phyloP scores from a whole-genome alignment of 2,797 vertebrate species.

The Gymnoscopelus microlampas region DNA sequence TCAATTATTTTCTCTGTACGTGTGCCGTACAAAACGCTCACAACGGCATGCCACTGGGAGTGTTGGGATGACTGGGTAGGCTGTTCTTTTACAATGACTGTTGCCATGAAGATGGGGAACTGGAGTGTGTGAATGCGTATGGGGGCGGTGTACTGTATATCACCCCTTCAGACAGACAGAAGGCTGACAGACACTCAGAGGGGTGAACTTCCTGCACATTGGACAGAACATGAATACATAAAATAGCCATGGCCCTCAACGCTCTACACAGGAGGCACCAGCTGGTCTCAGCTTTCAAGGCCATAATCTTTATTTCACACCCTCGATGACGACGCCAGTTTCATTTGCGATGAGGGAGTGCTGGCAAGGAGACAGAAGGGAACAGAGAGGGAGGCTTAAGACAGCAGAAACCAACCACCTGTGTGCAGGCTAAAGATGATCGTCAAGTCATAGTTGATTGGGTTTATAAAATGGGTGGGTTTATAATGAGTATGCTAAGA shows the following conservation, averaged over 20 bases:
- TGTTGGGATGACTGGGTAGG: too few relatives aligned
- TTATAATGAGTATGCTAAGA: too few relatives aligned
- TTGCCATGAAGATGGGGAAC: not conserved
- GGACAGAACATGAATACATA: slow-evolving; percentile 56
- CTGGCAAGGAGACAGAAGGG: slow-evolving; percentile 16
- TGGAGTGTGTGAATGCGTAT: slow-evolving; percentile 5
- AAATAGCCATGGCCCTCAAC: slow-evolving; percentile 56
- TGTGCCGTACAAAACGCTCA: too few relatives aligned
- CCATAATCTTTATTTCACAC: slow-evolving; percentile 69
- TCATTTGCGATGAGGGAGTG: slow-evolving; percentile 60
- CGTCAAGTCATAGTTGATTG: too few relatives aligned
- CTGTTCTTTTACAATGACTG: too few relatives aligned
- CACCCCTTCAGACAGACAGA: not conserved
- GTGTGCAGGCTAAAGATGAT: slow-evolving; percentile 4
- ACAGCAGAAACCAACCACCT: slow-evolving; percentile 33
- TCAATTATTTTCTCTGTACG: too few relatives aligned
- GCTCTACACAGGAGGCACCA: slow-evolving; percentile 67
- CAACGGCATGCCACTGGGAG: too few relatives aligned
- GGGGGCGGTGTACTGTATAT: too few relatives aligned
- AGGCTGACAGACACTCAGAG: not conserved
- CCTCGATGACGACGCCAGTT: slow-evolving; percentile 51
- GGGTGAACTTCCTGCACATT: slow-evolving; percentile 62
- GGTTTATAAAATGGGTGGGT: too few relatives aligned
- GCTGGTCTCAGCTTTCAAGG: slow-evolving; percentile 64
- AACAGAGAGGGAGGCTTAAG: slow-evolving; percentile 13